Base-by-base conservation (phyloP, 64 coral and sea anemone species). In the Platygyra sinensis region DNA sequence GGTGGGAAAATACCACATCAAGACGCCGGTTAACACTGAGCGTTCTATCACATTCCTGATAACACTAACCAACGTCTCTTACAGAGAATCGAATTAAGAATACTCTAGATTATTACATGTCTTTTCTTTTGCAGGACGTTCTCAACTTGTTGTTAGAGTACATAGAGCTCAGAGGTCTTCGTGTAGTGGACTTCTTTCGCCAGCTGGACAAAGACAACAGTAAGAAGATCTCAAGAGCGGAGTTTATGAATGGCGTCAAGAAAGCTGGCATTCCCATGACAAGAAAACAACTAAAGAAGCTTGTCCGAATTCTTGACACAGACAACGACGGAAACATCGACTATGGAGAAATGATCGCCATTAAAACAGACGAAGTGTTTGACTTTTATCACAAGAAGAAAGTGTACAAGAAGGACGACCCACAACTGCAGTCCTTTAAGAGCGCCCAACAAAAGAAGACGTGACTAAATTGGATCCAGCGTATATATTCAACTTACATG, bases 341-440 rank as follows among this genome's bases (percentile, higher is more conserved):
- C 87, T 98, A 98, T 76, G 86, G 93, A 33, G 96, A 98, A 30
- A 95, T 98, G 86, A 73, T 98, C 33, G 93, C 93, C 55, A 93
- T 98, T 14, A 94, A 92, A 36, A 91, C 78, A 25, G 72, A 92
- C 36, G 93, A 98, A 0, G 93, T 98, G 27, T 98, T 93, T n/a
- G 93, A 95, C 74, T 86, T 90, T 57, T 98, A 93, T 51, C 96
- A 98, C 71, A 96, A 96, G 64, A 96, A 96, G 82, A 94, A 96
- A 24, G 64, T 18, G 22, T 36, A 78, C 46, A 96, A 94, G 60
- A 96, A 94, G 30, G 87, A 91, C 75, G 95, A 96, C 75, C 83
- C 91, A 49, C 42, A 78, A 10, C 7, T 94, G 12, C 74, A 89
- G 60, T 87, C 87, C 0, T 89, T 94, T 31, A 89, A 86, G 60